Evolutionary conservation across 2,888 invertebrate genomes (phyloP), one percentile per base, ranked within the genome.

Genomic region (Stictocephala bisonia): DNA sequence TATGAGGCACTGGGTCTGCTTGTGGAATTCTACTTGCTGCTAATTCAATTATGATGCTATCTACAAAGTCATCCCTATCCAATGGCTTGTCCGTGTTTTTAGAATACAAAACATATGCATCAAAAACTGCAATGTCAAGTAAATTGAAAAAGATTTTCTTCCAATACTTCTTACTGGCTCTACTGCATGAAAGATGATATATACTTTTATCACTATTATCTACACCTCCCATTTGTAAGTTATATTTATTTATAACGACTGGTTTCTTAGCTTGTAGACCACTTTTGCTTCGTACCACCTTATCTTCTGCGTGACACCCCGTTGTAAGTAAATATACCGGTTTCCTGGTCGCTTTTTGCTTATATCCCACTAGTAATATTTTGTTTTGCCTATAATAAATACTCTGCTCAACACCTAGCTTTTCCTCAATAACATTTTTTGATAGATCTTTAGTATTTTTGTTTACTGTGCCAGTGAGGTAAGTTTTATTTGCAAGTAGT

Each of bases 391-490:
- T 58, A 24, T 41, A 71, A 58, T 71, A 71, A 26, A 56, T 40
- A 58, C 41, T 71, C 7, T 58, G 26, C 18, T 41, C 27, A 20
- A 58, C 56, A 29, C 44, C 44, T 41, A 71, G 58, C 13, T 71
- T 56, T 13, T 31, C 31, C 18, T 29, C 2, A 56, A 22, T 56
- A 56, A 26, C 4, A 53, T n/a, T 29, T 56, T 29, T 56, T 6
- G 51, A 50, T 24, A 72, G 40, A 66, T 64, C 64, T 51, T 72
- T 72, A n/a, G 48, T 50, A 27, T 51, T 66, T 50, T 72, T 64
- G n/a, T 60, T 66, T 22, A 66, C 51, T 22, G 50, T 72, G 9
- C 72, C 72, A n/a, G 51, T 72, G 1, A 72, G 20, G 48, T 44
- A 71, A 20, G 64, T 71, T 27, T 64, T 48, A 15, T 48, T 13